Percentiles rank a stretch among this genome's conserved stretches.
These are phyloP conservation scores for Furcula furcula DNA, from an alignment of 2,888 invertebrate species.

Conservation along the genomic window DNA sequence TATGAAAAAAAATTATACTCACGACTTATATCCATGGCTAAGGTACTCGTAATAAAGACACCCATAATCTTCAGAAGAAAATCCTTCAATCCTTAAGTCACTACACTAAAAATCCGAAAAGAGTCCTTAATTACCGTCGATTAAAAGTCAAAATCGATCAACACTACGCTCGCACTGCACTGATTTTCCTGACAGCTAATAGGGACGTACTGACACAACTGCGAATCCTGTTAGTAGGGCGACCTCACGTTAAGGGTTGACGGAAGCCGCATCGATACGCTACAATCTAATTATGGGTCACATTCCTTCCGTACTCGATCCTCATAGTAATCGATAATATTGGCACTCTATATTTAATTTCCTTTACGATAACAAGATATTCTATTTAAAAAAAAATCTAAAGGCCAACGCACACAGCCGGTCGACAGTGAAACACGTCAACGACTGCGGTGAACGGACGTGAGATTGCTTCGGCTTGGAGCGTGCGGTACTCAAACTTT, in stretches of 20 bases:
- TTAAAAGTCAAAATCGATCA: constrained; percentile 15
- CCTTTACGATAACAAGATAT: not conserved
- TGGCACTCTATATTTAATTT: not conserved
- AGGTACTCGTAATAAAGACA: constrained; percentile 62
- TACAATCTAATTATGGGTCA: constrained; percentile 49
- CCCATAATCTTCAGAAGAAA: constrained; percentile 49
- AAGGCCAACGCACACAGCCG: constrained; percentile 38
- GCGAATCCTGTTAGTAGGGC: constrained; percentile 48
- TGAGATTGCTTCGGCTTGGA: constrained; percentile 49
- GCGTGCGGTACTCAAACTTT: constrained; percentile 55
- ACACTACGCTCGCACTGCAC: constrained; percentile 28
- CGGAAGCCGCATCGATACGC: constrained; percentile 53
- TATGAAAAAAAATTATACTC: constrained; percentile 42
- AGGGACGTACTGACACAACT: constrained; percentile 31
- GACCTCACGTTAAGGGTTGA: constrained; percentile 43
- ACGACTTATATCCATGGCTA: constrained; percentile 75
- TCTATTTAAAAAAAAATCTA: constrained; percentile 4
- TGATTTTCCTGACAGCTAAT: constrained; percentile 26
- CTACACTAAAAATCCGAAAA: constrained; percentile 11
- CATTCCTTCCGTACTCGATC: constrained; percentile 27
- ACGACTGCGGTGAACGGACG: constrained; percentile 36
- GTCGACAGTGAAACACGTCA: constrained; percentile 31
- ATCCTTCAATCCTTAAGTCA: constrained; percentile 17
- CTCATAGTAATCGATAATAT: constrained; percentile 3
- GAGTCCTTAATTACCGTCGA: constrained; percentile 6